Conservation (phyloP, 2,888 invertebrate genomes). For the Apantesis nais region DNA sequence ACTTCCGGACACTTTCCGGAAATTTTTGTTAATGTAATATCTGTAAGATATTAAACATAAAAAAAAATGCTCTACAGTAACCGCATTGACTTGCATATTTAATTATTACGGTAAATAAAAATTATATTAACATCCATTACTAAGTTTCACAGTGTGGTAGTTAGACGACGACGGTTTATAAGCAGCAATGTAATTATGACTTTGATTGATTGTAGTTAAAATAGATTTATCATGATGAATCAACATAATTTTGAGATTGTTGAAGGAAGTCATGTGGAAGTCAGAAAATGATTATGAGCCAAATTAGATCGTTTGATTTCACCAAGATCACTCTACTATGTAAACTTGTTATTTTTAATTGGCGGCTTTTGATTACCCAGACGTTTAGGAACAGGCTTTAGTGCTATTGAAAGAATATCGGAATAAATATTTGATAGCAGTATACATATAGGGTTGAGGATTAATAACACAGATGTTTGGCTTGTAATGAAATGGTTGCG, state of each 20-base stretch:
- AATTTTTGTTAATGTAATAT: no score
- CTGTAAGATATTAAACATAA: no score
- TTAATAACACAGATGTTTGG: neutral
- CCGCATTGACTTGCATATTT: neutral
- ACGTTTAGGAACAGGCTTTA: neutral
- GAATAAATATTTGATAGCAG: neutral
- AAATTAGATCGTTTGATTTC: neutral
- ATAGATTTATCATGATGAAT: constrained; percentile 1
- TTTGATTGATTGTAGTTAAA: constrained; percentile 9
- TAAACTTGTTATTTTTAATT: neutral
- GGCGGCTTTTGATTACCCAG: neutral
- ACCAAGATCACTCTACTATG: neutral
- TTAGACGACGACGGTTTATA: neutral
- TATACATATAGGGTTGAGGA: neutral
- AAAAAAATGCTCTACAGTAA: neutral
- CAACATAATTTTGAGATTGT: neutral
- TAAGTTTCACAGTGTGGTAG: neutral
- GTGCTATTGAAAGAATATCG: neutral
- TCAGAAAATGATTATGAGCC: neutral
- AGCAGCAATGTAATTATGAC: constrained; percentile 3
- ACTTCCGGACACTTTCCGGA: no score
- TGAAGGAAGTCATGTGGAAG: neutral
- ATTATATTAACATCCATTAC: neutral
- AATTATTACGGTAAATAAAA: neutral
- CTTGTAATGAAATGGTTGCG: neutral